These are phyloP conservation scores for Phrynocephalus forsythii DNA, from an alignment of 2,797 vertebrate species.

Conservation along the genomic window DNA sequence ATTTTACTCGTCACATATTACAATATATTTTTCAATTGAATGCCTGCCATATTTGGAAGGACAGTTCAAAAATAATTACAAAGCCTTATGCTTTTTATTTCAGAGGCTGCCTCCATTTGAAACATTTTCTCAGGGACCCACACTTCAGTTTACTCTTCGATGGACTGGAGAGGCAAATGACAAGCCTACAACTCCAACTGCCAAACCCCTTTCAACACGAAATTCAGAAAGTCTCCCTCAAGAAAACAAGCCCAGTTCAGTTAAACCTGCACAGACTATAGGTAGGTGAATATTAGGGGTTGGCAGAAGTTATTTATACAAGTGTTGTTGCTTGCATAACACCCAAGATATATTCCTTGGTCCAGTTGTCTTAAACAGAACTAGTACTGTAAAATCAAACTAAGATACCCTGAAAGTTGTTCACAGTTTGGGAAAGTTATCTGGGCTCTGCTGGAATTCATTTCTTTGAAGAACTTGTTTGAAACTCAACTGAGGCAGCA, in stretches of 20 bases:
- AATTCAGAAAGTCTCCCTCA: conserved; percentile 92
- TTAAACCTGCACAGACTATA: conserved; percentile 89
- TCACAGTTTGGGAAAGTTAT: background rate
- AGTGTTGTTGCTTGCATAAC: background rate
- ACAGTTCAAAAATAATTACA: conserved; percentile 8
- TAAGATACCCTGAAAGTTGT: background rate
- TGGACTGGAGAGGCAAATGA: conserved; percentile 94
- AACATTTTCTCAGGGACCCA: conserved; percentile 99
- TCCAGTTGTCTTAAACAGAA: background rate
- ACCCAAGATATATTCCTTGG: background rate
- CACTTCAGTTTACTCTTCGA: conserved; percentile 96
- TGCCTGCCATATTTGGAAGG: background rate
- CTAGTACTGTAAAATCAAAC: background rate
- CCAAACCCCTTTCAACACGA: conserved; percentile 94
- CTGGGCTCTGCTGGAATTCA: background rate
- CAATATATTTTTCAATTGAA: background rate
- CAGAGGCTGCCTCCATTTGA: conserved; percentile 98
- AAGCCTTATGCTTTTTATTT: background rate
- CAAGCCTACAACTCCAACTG: conserved; percentile 93
- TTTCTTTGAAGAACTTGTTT: background rate
- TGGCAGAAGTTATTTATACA: background rate
- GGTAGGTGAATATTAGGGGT: conserved; percentile 78
- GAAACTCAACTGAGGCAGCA: background rate
- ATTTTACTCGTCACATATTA: background rate
- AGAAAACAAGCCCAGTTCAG: conserved; percentile 92